Percentiles rank a stretch among this genome's conserved stretches.
Evolutionary conservation across 2,113 vertebrate species (phyloP).

Genomic region (Meriones unguiculatus): DNA sequence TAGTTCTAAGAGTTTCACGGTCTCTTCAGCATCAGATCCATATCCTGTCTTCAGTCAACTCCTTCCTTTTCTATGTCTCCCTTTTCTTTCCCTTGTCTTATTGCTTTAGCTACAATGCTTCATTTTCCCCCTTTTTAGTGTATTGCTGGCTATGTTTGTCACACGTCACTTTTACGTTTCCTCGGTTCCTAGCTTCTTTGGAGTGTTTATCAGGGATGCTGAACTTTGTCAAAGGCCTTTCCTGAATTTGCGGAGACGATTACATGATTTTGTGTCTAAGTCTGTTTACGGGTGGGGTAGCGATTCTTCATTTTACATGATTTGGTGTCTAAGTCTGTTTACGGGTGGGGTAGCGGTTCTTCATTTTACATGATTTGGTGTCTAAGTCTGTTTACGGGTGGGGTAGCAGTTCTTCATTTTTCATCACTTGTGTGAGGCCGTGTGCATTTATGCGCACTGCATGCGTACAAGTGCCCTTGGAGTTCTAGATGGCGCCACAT

Average conservation of each 20-base stretch:
- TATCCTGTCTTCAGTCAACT: not conserved
- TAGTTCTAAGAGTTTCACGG: not conserved
- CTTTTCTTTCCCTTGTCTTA: not conserved
- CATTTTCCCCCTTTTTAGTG: not conserved
- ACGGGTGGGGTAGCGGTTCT: not conserved
- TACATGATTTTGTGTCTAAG: not conserved
- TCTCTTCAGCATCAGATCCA: not conserved
- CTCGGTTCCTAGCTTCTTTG: not conserved
- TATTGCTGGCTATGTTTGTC: not conserved
- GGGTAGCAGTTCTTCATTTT: not conserved
- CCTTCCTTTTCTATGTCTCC: not conserved
- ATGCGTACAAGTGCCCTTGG: not conserved
- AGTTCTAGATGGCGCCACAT: not conserved
- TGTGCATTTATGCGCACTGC: not conserved
- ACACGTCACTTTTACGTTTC: not conserved
- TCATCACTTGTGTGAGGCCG: not conserved
- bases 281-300: not conserved
- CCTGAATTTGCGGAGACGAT: not conserved
- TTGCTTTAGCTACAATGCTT: not conserved
- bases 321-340: not conserved
- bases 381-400: not conserved
- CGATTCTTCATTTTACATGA: not conserved
- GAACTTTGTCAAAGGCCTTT: not conserved
- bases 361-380: not conserved
- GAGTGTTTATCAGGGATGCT: not conserved